Evolutionary conservation across 2,113 vertebrate species (phyloP).

Genomic region (Tragelaphus imberbis): DNA sequence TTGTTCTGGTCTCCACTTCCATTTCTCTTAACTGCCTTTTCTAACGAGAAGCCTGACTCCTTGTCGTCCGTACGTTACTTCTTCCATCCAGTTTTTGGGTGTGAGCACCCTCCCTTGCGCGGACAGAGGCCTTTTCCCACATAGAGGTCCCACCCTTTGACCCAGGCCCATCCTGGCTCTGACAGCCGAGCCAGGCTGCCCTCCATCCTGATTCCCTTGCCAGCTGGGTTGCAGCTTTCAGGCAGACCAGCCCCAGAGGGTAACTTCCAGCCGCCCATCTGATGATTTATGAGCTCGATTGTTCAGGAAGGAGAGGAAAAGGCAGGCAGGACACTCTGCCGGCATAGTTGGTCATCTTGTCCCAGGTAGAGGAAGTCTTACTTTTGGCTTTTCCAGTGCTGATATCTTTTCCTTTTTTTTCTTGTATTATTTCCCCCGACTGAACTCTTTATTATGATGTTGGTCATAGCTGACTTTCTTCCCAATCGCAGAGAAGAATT

Average conservation of each 20-base stretch:
- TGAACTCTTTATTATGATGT: not conserved
- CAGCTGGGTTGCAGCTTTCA: not conserved
- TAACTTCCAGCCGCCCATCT: not conserved
- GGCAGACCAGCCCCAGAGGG: not conserved
- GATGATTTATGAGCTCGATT: not conserved
- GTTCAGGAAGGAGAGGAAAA: not conserved
- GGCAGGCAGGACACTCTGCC: not conserved
- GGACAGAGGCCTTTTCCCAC: not conserved
- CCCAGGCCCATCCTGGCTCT: not conserved
- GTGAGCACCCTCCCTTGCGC: not conserved
- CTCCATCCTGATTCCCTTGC: not conserved
- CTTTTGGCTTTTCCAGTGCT: not conserved
- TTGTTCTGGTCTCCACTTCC: not conserved
- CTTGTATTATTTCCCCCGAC: rapidly evolving
- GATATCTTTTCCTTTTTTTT: not conserved
- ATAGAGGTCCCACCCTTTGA: not conserved
- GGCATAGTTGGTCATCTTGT: not conserved
- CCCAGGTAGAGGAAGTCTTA: not conserved
- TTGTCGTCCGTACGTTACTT: rapidly evolving
- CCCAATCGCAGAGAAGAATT: not conserved
- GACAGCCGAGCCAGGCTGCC: not conserved
- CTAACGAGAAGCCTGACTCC: not conserved
- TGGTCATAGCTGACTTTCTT: not conserved
- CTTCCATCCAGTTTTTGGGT: not conserved
- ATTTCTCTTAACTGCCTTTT: not conserved